A percentile compares a stretch with the other conserved stretches of the same genome.
Evolutionary conservation across 2,113 vertebrate species (phyloP).

Genomic region (Cinclus mexicanus): DNA sequence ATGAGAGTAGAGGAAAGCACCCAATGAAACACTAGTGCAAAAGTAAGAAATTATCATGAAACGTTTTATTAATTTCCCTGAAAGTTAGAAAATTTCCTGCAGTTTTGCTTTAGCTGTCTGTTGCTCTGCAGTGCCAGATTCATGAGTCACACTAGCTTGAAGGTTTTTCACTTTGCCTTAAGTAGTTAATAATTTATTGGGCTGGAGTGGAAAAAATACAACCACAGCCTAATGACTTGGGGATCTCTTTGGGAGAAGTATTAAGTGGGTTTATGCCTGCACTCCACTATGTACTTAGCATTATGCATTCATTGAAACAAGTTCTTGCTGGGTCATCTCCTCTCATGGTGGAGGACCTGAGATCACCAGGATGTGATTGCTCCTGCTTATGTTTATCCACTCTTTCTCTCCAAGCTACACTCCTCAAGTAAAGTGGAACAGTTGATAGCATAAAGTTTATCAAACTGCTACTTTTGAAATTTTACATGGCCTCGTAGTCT

Average conservation of each 20-base stretch:
- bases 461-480: background rate
- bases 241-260: background rate
- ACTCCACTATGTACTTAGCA: background rate
- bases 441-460: background rate
- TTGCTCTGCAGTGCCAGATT: background rate
- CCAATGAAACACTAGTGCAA: background rate
- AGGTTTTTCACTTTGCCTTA: background rate
- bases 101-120: background rate
- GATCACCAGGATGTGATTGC: background rate
- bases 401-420: background rate
- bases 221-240: background rate
- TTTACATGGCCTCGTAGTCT: background rate
- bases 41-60: background rate
- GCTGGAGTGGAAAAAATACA: background rate
- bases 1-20: background rate
- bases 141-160: background rate
- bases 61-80: background rate
- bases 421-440: background rate
- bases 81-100: background rate
- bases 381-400: background rate
- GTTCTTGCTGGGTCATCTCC: background rate
- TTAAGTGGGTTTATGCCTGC: background rate
- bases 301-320: background rate
- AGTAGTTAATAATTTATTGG: constrained; percentile 20
- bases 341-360: background rate